Conservation (phyloP, 2,888 invertebrate species). For the Tuta absoluta region DNA sequence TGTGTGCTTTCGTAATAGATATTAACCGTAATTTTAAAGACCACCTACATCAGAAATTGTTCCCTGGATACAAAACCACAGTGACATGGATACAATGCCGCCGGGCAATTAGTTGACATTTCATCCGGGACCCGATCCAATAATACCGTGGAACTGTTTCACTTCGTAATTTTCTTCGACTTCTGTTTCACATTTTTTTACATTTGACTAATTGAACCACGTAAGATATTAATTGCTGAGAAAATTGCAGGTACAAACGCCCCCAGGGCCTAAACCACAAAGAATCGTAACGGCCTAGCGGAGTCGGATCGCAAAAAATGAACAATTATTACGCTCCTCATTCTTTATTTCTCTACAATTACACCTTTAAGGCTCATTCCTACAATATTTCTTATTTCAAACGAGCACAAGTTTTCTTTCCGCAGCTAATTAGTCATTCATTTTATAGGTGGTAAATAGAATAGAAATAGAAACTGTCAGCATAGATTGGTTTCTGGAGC, state of each 20-base stretch:
- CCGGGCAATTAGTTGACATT: conserved; percentile 60
- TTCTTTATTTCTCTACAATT: conserved; percentile 62
- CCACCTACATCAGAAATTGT: conserved; percentile 5
- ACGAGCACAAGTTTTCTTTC: conserved; percentile 45
- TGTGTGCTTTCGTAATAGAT: neutral
- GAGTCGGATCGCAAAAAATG: conserved; percentile 61
- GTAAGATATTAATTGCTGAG: conserved; percentile 75
- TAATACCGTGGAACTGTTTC: conserved; percentile 56
- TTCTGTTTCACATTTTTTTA: conserved; percentile 70
- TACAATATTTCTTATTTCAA: conserved; percentile 54
- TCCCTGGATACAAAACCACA: conserved; percentile 18
- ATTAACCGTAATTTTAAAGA: conserved; percentile 10
- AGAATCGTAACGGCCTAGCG: conserved; percentile 53
- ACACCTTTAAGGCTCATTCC: conserved; percentile 49
- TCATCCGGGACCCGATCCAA: conserved; percentile 47
- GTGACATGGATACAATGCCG: conserved; percentile 49
- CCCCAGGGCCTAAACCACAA: conserved; percentile 70
- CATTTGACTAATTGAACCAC: conserved; percentile 69
- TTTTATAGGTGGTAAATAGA: conserved; percentile 26
- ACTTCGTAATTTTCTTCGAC: conserved; percentile 61
- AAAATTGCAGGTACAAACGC: conserved; percentile 64
- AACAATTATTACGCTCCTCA: conserved; percentile 64
- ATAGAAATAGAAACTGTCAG: neutral
- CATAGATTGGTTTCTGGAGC: conserved; percentile 24
- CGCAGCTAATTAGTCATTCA: conserved; percentile 43